phyloP scores from a whole-genome alignment of 1,140 invertebrate species.

The Drosophila virilis region DNA sequence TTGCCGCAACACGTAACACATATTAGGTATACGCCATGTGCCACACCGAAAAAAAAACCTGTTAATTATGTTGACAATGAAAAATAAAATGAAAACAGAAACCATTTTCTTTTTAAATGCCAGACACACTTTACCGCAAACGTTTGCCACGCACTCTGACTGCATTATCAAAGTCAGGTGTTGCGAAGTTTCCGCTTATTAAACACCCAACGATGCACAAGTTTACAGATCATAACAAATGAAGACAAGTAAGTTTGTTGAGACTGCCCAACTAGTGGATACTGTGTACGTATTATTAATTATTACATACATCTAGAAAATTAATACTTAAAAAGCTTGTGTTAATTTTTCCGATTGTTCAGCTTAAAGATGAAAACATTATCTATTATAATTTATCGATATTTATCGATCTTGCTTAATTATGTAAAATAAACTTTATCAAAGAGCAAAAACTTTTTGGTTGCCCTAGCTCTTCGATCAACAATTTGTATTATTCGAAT shows the following conservation, averaged over 20 bases:
- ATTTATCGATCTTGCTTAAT: no score
- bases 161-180: constrained; percentile 32
- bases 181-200: constrained; percentile 62
- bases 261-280: background rate
- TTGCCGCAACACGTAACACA: constrained; percentile 9
- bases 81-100: constrained; percentile 46
- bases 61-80: constrained; percentile 57
- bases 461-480: no score
- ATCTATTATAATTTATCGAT: no score
- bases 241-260: background rate
- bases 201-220: constrained; percentile 47
- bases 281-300: background rate
- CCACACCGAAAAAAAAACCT: constrained; percentile 14
- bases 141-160: constrained; percentile 2
- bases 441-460: no score
- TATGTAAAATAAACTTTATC: no score
- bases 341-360: no score
- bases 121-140: constrained; percentile 9
- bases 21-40: constrained; percentile 24
- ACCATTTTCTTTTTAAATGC: constrained; percentile 7
- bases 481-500: no score
- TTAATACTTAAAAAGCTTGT: no score
- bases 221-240: constrained; percentile 33
- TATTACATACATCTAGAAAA: no score
- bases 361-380: no score